phyloP scores from a whole-genome alignment of 2,113 vertebrate genomes.

The Amphiprion percula region DNA sequence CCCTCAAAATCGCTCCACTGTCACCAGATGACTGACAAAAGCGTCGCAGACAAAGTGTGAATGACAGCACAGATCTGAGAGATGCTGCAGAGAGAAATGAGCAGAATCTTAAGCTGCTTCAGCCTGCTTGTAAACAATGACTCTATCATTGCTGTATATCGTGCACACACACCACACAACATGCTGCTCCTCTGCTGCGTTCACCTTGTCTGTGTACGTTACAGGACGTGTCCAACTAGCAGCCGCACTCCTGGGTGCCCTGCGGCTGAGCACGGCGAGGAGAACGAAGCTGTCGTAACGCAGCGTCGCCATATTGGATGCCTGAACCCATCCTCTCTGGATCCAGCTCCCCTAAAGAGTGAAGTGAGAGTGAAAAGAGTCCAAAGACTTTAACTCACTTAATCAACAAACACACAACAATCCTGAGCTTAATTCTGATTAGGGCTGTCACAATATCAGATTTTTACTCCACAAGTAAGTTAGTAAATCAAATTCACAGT shows the following conservation, averaged over 20 bases:
- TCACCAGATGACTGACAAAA: too few relatives aligned
- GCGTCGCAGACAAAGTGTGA: not conserved
- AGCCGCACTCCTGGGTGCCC: constrained; percentile 90
- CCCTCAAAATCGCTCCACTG: not conserved
- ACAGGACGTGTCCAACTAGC: constrained; percentile 76
- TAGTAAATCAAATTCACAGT: too few relatives aligned
- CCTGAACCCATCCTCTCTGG: constrained; percentile 96
- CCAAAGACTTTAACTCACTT: not conserved
- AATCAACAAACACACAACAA: not conserved
- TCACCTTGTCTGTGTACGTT: constrained; percentile 41
- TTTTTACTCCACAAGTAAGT: too few relatives aligned
- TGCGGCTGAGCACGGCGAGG: constrained; percentile 89
- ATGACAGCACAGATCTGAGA: not conserved
- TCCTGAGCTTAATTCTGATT: too few relatives aligned
- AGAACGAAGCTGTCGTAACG: constrained; percentile 91
- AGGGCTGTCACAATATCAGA: too few relatives aligned
- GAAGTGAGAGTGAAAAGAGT: constrained; percentile 14
- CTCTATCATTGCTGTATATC: too few relatives aligned
- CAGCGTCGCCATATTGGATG: constrained; percentile 93
- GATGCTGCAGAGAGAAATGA: constrained; percentile 1
- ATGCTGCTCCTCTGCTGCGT: not conserved
- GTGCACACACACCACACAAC: not conserved
- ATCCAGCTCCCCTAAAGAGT: constrained; percentile 89
- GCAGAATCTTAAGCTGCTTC: constrained; percentile 1
- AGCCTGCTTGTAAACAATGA: not conserved